Conservation (phyloP, 2,113 vertebrate genomes). For the Percina caprodes region DNA sequence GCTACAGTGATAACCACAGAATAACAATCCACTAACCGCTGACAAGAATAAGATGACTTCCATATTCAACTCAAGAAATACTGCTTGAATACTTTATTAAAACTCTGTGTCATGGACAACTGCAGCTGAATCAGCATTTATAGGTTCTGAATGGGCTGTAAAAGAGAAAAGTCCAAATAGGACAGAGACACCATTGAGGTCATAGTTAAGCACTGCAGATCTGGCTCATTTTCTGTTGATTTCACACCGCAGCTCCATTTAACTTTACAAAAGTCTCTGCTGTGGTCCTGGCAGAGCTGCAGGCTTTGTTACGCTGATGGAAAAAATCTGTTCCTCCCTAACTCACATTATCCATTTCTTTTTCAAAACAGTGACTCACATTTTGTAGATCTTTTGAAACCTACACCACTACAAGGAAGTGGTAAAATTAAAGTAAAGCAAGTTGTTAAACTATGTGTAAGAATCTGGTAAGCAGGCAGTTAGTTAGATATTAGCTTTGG, state of each 20-base stretch:
- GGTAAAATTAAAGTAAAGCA: constrained; percentile 21
- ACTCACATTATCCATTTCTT: constrained; percentile 24
- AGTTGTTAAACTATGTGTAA: constrained; percentile 6
- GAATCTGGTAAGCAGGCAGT: constrained; percentile 23
- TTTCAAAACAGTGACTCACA: constrained; percentile 37
- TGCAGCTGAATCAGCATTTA: constrained; percentile 25
- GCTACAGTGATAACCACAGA: constrained; percentile 29
- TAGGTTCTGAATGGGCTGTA: constrained; percentile 15
- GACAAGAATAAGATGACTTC: constrained; percentile 26
- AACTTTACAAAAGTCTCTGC: constrained; percentile 8
- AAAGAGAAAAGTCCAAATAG: constrained; percentile 2
- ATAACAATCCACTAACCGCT: constrained; percentile 42
- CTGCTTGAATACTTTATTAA: constrained; percentile 24
- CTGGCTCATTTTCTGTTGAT: constrained; percentile 28
- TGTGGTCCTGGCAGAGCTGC: constrained; percentile 49
- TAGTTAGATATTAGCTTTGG: constrained; percentile 59
- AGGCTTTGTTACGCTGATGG: constrained; percentile 63
- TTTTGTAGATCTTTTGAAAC: constrained; percentile 13
- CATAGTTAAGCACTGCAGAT: constrained; percentile 22
- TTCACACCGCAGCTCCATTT: constrained; percentile 8
- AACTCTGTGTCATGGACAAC: not conserved
- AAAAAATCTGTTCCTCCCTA: constrained; percentile 51
- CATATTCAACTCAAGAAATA: not conserved
- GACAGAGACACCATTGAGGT: constrained; percentile 43
- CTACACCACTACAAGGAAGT: not conserved